phyloP scores from a whole-genome alignment of 1,140 invertebrate species.

The Drosophila pachea region DNA sequence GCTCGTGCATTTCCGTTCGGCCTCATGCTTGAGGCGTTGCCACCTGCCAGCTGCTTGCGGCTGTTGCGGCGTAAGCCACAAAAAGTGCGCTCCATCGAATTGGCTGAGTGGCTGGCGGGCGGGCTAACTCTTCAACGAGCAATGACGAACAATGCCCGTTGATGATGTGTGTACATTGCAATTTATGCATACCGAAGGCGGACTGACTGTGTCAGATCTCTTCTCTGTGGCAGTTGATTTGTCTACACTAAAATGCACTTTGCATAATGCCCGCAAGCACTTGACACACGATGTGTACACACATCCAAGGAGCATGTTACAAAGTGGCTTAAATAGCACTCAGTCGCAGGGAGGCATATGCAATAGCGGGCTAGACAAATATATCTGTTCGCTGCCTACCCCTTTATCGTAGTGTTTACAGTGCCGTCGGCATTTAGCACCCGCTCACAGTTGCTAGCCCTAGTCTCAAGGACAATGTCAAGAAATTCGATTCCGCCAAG shows the following conservation, averaged over 20 bases:
- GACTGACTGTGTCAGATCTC: background rate
- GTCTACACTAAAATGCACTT: conserved; percentile 39
- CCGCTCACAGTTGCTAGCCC: conserved; percentile 2
- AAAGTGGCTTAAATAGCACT: background rate
- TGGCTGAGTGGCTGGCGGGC: conserved; percentile 40
- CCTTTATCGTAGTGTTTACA: background rate
- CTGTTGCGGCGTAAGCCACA: conserved; percentile 52
- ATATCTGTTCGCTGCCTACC: no score
- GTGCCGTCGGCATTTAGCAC: background rate
- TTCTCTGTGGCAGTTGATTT: conserved; percentile 30
- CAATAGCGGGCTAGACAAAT: no score
- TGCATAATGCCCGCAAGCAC: conserved; percentile 47
- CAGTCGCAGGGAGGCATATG: background rate
- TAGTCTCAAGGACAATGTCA: conserved; percentile 26
- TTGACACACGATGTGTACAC: background rate
- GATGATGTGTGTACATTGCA: conserved; percentile 56
- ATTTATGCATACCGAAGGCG: conserved; percentile 53
- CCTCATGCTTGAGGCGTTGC: conserved; percentile 42
- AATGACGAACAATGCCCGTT: conserved; percentile 56
- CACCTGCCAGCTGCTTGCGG: conserved; percentile 26
- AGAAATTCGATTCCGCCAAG: conserved; percentile 57
- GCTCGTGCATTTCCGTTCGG: conserved; percentile 57
- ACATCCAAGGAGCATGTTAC: background rate
- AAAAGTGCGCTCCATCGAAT: conserved; percentile 71
- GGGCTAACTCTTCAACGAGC: conserved; percentile 3